phyloP scores from a whole-genome alignment of 1,140 invertebrate genomes.

The Hycleus phaleratus region DNA sequence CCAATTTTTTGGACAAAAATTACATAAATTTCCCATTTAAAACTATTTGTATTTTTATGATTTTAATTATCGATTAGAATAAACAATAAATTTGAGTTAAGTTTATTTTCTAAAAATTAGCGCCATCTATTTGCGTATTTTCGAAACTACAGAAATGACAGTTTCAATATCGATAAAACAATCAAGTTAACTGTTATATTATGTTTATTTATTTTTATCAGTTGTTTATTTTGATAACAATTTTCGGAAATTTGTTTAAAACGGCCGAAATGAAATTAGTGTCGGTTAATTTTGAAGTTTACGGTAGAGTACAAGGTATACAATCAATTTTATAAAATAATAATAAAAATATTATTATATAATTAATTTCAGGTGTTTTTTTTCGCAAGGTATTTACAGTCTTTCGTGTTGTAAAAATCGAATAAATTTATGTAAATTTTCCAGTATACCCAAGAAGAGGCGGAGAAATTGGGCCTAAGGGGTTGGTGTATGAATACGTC shows the following conservation, averaged over 20 bases:
- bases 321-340: background rate
- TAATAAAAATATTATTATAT: background rate
- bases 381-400: slow-evolving; percentile 49
- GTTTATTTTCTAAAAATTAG: too few relatives aligned
- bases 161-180: background rate
- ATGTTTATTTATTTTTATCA: background rate
- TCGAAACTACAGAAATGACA: background rate
- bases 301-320: slow-evolving; percentile 53
- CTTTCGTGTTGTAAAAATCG: background rate
- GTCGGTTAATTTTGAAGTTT: slow-evolving; percentile 54
- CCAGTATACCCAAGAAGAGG: slow-evolving; percentile 60
- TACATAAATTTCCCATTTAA: too few relatives aligned
- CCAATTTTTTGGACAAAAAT: too few relatives aligned
- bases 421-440: slow-evolving; percentile 13
- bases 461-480: slow-evolving; percentile 53
- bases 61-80: too few relatives aligned
- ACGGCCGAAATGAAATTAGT: slow-evolving; percentile 26
- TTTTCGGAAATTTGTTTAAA: background rate
- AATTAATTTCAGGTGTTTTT: slow-evolving; percentile 48
- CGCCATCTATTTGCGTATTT: background rate
- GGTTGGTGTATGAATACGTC: slow-evolving; percentile 75
- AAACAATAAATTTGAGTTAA: too few relatives aligned
- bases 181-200: background rate
- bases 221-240: background rate
- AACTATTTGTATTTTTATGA: too few relatives aligned